Evolutionary conservation across 2,113 vertebrate genomes (phyloP).

Genomic region (Pungitius pungitius): DNA sequence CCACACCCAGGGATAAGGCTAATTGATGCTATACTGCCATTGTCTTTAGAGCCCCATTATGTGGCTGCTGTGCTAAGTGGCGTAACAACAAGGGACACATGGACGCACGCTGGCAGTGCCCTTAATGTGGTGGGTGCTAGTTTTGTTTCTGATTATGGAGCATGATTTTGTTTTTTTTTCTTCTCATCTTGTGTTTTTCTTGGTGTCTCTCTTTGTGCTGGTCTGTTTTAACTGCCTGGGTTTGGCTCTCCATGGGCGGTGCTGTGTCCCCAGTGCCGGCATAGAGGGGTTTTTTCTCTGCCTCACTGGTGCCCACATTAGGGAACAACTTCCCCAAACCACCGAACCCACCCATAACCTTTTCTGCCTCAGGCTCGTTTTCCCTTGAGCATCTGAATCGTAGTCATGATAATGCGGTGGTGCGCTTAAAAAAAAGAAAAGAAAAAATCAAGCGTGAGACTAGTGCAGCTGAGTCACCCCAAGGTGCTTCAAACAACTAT

Average conservation of each 20-base stretch:
- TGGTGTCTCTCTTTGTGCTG: constrained; percentile 49
- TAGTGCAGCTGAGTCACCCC: constrained; percentile 30
- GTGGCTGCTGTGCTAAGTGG: constrained; percentile 69
- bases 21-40: constrained; percentile 69
- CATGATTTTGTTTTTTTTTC: constrained; percentile 69
- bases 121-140: constrained; percentile 72
- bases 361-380: constrained; percentile 41
- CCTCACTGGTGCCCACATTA: constrained; percentile 63
- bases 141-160: constrained; percentile 76
- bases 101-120: constrained; percentile 53
- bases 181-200: constrained; percentile 46
- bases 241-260: constrained; percentile 57
- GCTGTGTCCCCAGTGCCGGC: constrained; percentile 37
- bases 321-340: constrained; percentile 43
- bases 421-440: constrained; percentile 28
- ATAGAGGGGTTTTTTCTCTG: constrained; percentile 38
- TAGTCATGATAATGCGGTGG: constrained; percentile 27
- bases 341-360: constrained; percentile 56
- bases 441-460: constrained; percentile 32
- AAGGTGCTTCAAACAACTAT: constrained; percentile 54
- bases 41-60: constrained; percentile 73
- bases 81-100: constrained; percentile 64
- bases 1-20: constrained; percentile 69
- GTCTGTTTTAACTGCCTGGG: constrained; percentile 51
- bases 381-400: constrained; percentile 27